phyloP scores from a whole-genome alignment of 2,797 vertebrate species.

The Mastacembelus armatus region DNA sequence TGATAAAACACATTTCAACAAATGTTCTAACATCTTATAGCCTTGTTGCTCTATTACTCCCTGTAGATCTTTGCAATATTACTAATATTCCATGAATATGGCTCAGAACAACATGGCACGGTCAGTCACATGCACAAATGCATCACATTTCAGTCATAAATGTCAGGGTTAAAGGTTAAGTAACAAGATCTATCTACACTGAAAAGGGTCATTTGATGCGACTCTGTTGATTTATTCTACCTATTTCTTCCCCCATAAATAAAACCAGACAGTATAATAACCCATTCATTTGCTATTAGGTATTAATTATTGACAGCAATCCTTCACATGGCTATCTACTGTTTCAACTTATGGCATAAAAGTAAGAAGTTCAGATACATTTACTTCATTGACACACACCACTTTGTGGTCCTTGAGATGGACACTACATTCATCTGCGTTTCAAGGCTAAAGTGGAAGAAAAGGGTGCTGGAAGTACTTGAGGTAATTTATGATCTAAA shows the following conservation, averaged over 20 bases:
- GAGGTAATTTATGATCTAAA: slow-evolving; percentile 5
- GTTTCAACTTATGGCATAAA: neutral
- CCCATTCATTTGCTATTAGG: neutral
- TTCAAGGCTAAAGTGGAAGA: slow-evolving; percentile 18
- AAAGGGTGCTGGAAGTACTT: slow-evolving; percentile 10
- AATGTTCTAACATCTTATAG: no score
- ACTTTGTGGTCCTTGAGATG: slow-evolving; percentile 1
- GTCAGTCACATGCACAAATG: neutral
- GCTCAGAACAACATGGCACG: no score
- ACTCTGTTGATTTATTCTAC: slow-evolving; percentile 3
- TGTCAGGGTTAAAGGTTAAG: neutral
- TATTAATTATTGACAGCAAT: slow-evolving; percentile 10
- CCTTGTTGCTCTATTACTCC: no score
- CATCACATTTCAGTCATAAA: neutral
- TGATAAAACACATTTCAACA: no score
- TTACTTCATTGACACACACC: neutral
- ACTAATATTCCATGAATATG: neutral
- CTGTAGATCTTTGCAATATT: no score
- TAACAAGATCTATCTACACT: neutral
- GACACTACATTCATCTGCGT: slow-evolving; percentile 1
- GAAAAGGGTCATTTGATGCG: neutral
- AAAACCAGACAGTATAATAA: neutral
- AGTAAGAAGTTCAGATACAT: neutral
- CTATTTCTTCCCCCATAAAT: neutral
- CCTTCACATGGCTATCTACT: neutral